Conservation (phyloP, 1,140 invertebrate genomes). For the Nephotettix cincticeps region DNA sequence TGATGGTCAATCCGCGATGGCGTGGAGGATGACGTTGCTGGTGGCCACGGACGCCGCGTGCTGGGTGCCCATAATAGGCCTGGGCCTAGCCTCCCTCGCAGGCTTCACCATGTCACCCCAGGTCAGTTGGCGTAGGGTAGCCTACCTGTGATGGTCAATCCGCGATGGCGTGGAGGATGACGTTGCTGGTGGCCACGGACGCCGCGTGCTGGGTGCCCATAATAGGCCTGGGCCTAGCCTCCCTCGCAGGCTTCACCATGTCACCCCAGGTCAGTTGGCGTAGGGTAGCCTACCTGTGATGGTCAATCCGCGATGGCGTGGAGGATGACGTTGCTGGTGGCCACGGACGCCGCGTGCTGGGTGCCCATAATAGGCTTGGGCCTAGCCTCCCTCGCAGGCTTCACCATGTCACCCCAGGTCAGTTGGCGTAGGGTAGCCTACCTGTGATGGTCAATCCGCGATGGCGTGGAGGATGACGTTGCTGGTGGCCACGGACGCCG, state of each 20-base stretch:
- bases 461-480: constrained; percentile 58
- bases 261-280: constrained; percentile 50
- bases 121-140: too few relatives aligned
- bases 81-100: constrained; percentile 52
- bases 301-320: constrained; percentile 53
- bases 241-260: constrained; percentile 50
- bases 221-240: constrained; percentile 52
- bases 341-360: constrained; percentile 59
- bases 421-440: too few relatives aligned
- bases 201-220: constrained; percentile 60
- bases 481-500: constrained; percentile 57
- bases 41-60: constrained; percentile 59
- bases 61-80: constrained; percentile 56
- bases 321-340: constrained; percentile 57
- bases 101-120: constrained; percentile 51
- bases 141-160: too few relatives aligned
- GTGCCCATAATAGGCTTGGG: constrained; percentile 56
- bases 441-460: too few relatives aligned
- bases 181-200: constrained; percentile 57
- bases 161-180: constrained; percentile 57
- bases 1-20: constrained; percentile 57
- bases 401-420: constrained; percentile 52
- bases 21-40: constrained; percentile 55
- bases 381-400: constrained; percentile 51
- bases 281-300: too few relatives aligned